These are phyloP conservation scores for Molothrus aeneus DNA, from an alignment of 2,797 vertebrate genomes.

Conservation along the genomic window DNA sequence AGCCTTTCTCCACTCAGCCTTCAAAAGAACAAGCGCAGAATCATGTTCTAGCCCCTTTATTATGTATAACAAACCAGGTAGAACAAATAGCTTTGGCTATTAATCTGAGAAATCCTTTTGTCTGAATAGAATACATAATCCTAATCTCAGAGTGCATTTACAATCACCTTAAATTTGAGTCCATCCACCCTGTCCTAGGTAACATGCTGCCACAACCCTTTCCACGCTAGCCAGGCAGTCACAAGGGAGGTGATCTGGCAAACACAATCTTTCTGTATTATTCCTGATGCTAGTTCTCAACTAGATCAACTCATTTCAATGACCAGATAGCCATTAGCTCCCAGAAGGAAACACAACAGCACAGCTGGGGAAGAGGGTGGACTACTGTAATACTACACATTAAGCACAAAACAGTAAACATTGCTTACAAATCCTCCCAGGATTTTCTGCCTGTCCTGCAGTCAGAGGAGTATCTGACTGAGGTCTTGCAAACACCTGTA, in stretches of 20 bases:
- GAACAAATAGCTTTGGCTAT: neutral
- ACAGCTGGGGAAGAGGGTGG: neutral
- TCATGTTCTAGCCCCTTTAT: neutral
- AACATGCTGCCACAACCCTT: neutral
- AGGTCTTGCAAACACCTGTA: neutral
- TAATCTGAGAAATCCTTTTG: neutral
- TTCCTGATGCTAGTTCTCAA: neutral
- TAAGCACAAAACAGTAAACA: neutral
- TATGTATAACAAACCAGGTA: neutral
- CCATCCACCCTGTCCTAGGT: neutral
- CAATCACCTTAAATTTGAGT: neutral
- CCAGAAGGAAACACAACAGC: neutral
- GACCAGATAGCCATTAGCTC: neutral
- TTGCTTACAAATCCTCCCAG: neutral
- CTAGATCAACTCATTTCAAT: neutral
- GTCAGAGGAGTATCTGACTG: neutral
- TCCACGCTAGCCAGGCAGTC: neutral
- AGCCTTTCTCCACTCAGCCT: neutral
- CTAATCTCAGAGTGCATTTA: neutral
- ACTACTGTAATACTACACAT: neutral
- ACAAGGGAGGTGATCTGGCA: neutral
- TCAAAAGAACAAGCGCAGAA: neutral
- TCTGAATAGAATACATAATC: neutral
- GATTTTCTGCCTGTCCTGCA: neutral
- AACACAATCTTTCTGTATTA: neutral